These are phyloP conservation scores for Dinoponera quadriceps DNA, from an alignment of 1,140 invertebrate genomes.

Conservation along the genomic window DNA sequence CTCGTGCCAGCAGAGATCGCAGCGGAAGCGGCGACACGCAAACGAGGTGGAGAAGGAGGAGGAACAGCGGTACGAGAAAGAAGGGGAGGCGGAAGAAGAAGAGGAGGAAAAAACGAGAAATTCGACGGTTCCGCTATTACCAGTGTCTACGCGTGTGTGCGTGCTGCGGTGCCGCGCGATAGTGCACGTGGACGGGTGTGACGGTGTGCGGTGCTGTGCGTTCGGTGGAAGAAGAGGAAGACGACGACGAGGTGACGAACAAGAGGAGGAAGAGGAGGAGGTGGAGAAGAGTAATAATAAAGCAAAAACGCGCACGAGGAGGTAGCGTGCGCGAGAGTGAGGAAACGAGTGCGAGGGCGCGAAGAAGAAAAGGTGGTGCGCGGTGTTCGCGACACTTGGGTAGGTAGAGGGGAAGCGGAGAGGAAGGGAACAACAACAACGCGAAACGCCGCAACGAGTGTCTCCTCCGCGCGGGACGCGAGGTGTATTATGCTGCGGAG, in stretches of 20 bases:
- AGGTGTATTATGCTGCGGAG: conserved; percentile 63
- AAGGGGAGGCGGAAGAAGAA: conserved; percentile 22
- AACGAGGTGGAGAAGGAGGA: conserved; percentile 16
- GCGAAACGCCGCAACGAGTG: neutral
- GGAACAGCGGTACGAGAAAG: conserved; percentile 32
- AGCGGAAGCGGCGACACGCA: conserved; percentile 55
- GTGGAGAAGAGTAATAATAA: conserved; percentile 60
- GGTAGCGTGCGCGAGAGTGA: conserved; percentile 60
- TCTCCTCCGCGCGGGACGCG: conserved; percentile 28
- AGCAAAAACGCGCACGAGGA: conserved; percentile 53
- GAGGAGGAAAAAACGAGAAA: conserved; percentile 41
- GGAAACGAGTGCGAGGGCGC: conserved; percentile 38
- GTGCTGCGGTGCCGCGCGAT: conserved; percentile 45
- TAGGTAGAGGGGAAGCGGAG: conserved; percentile 41
- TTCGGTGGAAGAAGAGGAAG: conserved; percentile 1
- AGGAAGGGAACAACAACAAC: conserved; percentile 2
- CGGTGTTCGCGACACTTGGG: neutral
- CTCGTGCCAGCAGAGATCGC: conserved; percentile 62
- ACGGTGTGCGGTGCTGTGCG: conserved; percentile 47
- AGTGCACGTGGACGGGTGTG: conserved; percentile 56
- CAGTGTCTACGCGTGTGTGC: conserved; percentile 55
- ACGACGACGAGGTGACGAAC: conserved; percentile 27
- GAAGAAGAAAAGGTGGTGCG: conserved; percentile 41
- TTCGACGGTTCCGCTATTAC: conserved; percentile 13
- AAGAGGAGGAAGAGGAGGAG: conserved; percentile 53